Conservation (phyloP, 2,888 invertebrate species). For the Drosophila mimica region DNA sequence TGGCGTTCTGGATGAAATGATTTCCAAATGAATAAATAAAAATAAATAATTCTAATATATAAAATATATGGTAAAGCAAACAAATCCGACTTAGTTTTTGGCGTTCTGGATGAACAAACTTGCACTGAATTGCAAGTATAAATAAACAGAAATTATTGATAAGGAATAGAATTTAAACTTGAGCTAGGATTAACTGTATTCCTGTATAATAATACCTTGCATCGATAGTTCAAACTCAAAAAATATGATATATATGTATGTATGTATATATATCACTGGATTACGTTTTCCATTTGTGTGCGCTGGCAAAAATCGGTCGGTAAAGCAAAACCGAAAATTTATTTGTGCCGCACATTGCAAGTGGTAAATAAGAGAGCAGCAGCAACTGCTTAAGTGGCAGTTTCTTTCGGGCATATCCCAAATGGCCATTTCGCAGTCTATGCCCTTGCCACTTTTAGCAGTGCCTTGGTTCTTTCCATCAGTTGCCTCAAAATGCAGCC, state of each 20-base stretch:
- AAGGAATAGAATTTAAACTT: not conserved
- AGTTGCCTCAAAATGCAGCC: slow-evolving; percentile 66
- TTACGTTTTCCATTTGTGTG: not conserved
- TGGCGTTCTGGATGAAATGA: not conserved
- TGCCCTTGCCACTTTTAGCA: slow-evolving; percentile 7
- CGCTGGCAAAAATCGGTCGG: slow-evolving; percentile 1
- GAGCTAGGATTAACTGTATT: not conserved
- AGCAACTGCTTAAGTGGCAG: slow-evolving; percentile 58
- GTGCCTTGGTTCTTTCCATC: slow-evolving; percentile 12
- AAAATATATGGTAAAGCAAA: too few species aligned
- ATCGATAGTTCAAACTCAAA: not conserved
- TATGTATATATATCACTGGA: not conserved
- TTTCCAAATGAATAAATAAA: not conserved
- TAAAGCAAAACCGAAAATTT: slow-evolving; percentile 42
- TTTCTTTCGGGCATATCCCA: slow-evolving; percentile 55
- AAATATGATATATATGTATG: not conserved
- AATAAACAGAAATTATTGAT: not conserved
- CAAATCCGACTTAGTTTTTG: not conserved
- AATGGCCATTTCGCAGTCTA: slow-evolving; percentile 35
- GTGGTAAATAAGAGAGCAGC: slow-evolving; percentile 53
- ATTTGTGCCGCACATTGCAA: slow-evolving; percentile 41
- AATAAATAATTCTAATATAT: too few species aligned
- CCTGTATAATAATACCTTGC: too few species aligned
- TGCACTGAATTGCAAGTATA: not conserved
- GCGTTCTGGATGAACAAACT: not conserved